Evolutionary conservation across 2,888 invertebrate genomes (phyloP).

Genomic region (Eledona agricola): DNA sequence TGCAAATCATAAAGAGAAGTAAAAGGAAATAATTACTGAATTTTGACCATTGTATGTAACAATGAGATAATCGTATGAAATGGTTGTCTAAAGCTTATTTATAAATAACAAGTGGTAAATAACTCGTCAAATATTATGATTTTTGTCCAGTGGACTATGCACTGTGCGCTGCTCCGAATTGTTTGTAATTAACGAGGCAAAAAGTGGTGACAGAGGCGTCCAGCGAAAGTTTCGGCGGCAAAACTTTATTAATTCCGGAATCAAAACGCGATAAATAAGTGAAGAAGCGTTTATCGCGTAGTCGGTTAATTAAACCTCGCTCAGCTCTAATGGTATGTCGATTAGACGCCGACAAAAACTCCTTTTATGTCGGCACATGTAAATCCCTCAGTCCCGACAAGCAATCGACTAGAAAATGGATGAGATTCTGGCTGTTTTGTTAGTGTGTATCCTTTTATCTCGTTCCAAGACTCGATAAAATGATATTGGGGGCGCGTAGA

Average conservation of each 20-base stretch:
- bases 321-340: constrained; percentile 32
- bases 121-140: no score
- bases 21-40: no score
- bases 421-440: constrained; percentile 50
- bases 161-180: no score
- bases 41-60: no score
- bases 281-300: constrained; percentile 19
- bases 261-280: constrained; percentile 32
- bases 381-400: constrained; percentile 44
- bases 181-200: no score
- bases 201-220: no score
- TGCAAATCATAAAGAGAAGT: no score
- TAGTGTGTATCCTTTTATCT: constrained; percentile 48
- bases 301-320: constrained; percentile 32
- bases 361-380: constrained; percentile 39
- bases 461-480: constrained; percentile 46
- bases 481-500: constrained; percentile 42
- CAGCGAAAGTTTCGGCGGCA: no score
- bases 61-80: no score
- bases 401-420: constrained; percentile 46
- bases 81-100: no score
- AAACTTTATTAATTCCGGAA: constrained; percentile 32
- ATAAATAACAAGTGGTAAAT: no score
- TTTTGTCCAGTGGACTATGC: no score
- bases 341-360: constrained; percentile 34